Evolutionary conservation across 1,140 invertebrate genomes (phyloP).

Genomic region (Lucilia cuprina): DNA sequence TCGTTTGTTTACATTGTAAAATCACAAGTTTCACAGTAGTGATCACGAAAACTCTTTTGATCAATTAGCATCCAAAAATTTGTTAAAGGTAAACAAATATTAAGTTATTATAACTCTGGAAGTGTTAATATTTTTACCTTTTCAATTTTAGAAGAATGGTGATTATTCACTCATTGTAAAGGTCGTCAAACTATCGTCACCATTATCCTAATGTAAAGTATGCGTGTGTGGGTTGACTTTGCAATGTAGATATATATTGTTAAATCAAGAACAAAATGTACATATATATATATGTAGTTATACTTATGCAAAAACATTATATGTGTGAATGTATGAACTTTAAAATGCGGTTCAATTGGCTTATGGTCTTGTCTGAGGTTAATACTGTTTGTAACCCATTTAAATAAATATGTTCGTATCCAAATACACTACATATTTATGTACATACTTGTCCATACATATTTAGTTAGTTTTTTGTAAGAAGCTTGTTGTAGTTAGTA

Average conservation of each 20-base stretch:
- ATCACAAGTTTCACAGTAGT: no score
- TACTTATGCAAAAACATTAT: not conserved
- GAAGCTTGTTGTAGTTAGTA: not conserved
- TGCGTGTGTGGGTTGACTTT: not conserved
- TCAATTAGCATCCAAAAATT: no score
- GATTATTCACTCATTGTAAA: not conserved
- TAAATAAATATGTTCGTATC: not conserved
- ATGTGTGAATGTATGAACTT: not conserved
- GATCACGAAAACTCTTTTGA: no score
- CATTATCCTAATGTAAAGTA: not conserved
- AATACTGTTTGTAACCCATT: not conserved
- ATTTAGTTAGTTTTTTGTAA: not conserved
- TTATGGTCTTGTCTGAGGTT: conserved; percentile 10
- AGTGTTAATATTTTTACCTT: no score
- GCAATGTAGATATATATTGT: not conserved
- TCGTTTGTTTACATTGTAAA: no score
- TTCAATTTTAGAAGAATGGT: no score
- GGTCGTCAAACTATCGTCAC: not conserved
- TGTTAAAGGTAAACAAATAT: no score
- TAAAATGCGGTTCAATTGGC: not conserved
- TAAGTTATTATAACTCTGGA: no score
- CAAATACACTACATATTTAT: no score
- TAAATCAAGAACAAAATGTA: conserved; percentile 4
- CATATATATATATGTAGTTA: not conserved
- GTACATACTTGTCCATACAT: not conserved